Percentiles rank a stretch among this genome's conserved stretches.
These are phyloP conservation scores for Eubucco bourcierii DNA, from an alignment of 2,113 vertebrate genomes.

Conservation along the genomic window DNA sequence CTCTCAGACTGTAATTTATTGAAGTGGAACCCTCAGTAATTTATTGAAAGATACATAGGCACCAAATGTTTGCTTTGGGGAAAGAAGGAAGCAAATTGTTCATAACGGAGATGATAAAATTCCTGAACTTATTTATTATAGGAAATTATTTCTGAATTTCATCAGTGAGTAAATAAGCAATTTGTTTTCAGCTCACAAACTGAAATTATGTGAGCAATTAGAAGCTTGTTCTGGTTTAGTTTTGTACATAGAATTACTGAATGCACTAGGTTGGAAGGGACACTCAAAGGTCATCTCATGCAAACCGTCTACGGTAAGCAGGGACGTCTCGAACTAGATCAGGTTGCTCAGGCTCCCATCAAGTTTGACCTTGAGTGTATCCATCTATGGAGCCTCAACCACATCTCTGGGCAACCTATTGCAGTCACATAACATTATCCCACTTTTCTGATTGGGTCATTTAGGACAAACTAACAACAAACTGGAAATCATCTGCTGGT, in stretches of 20 bases:
- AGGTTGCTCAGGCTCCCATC: too few relatives aligned
- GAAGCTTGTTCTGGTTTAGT: neutral
- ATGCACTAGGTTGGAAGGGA: too few relatives aligned
- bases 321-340: too few relatives aligned
- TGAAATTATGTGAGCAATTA: neutral
- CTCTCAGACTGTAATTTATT: neutral
- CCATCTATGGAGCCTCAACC: too few relatives aligned
- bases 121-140: neutral
- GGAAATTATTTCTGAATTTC: neutral
- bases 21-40: neutral
- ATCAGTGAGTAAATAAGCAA: neutral
- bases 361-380: too few relatives aligned
- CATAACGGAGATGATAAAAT: neutral
- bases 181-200: neutral
- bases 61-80: neutral
- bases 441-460: accelerated
- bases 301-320: too few relatives aligned
- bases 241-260: neutral
- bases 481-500: neutral
- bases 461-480: neutral
- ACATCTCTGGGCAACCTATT: too few relatives aligned
- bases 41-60: neutral
- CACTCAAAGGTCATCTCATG: too few relatives aligned
- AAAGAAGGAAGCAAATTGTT: neutral
- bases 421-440: neutral